A percentile compares a stretch with the other conserved stretches of the same genome.
phyloP scores from a whole-genome alignment of 2,797 vertebrate species.

The Falco cherrug region DNA sequence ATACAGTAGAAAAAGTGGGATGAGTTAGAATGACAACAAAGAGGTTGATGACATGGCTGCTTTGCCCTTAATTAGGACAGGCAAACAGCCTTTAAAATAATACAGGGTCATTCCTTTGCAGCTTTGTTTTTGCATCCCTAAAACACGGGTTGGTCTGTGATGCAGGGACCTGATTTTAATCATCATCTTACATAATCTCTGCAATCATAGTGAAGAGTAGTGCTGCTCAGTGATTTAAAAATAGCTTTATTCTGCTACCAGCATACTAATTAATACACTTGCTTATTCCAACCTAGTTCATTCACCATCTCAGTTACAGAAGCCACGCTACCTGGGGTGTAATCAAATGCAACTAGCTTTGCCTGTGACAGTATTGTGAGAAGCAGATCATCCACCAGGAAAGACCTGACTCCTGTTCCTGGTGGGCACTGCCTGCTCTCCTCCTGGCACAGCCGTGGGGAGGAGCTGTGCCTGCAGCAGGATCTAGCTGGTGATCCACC shows the following conservation, averaged over 20 bases:
- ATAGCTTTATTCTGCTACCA: constrained; percentile 18
- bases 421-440: not conserved
- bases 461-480: not conserved
- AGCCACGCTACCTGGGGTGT: not conserved
- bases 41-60: not conserved
- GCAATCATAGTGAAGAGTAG: constrained; percentile 39
- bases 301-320: not conserved
- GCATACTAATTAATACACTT: constrained; percentile 4
- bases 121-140: not conserved
- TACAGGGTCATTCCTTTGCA: not conserved
- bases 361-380: not conserved
- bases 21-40: not conserved
- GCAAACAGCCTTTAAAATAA: not conserved
- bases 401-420: not conserved
- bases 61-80: not conserved
- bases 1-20: not conserved
- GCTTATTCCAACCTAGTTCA: constrained; percentile 2
- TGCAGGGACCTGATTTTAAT: constrained; percentile 38
- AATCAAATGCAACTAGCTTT: not conserved
- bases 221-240: constrained; percentile 30
- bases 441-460: not conserved
- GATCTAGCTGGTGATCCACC: not conserved
- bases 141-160: not conserved
- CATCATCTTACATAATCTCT: constrained; percentile 8
- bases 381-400: not conserved